Evolutionary conservation across 2,113 vertebrate genomes (phyloP).

Genomic region (Muscicapa adusta): DNA sequence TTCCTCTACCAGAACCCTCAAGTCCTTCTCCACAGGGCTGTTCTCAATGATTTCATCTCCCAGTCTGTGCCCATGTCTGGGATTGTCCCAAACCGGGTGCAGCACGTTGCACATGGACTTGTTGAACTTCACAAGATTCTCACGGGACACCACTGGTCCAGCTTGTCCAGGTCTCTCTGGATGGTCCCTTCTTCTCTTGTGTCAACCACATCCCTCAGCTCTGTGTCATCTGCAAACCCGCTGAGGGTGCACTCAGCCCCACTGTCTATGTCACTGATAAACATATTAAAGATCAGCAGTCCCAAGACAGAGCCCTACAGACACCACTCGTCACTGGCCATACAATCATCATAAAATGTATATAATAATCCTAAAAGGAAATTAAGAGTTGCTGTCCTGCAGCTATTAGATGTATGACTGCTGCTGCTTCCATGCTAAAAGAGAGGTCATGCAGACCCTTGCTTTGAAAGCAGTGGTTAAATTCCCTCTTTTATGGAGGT

Average conservation of each 20-base stretch:
- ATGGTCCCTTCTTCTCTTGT: no score
- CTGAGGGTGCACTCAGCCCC: neutral
- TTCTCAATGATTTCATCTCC: neutral
- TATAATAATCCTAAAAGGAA: neutral
- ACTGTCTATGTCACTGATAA: neutral
- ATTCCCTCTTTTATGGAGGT: neutral
- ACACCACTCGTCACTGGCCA: neutral
- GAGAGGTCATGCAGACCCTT: neutral
- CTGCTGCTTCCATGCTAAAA: neutral
- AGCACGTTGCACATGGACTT: neutral
- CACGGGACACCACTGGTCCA: accelerated
- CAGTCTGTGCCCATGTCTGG: neutral
- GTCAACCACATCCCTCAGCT: neutral
- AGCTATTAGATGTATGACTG: neutral
- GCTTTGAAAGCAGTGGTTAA: neutral
- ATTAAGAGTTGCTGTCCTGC: neutral
- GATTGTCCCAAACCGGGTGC: neutral
- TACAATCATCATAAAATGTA: neutral
- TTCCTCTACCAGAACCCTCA: neutral
- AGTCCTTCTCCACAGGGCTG: no score
- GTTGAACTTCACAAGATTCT: neutral
- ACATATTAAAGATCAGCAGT: neutral
- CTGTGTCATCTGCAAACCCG: neutral
- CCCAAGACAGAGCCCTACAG: neutral
- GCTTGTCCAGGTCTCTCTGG: neutral